Base-by-base conservation (phyloP, 2,797 vertebrate species). In the Holocentrus rufus region DNA sequence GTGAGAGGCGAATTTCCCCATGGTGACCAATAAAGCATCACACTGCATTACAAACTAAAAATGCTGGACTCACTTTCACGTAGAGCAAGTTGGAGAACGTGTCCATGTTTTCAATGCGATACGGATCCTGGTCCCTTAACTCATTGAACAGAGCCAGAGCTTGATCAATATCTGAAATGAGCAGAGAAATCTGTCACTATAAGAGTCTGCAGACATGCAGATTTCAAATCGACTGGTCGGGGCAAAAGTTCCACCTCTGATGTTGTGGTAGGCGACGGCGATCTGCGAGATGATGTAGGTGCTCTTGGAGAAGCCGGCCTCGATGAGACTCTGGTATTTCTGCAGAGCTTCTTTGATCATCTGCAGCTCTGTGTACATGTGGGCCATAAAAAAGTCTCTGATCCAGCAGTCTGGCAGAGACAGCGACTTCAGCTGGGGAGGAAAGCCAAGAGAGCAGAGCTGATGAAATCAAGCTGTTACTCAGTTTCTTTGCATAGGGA, bases 91-190 rank as follows among this genome's bases (percentile, higher is more conserved):
- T 99, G 74, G 98, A 99, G 88, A 99, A 99, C 5, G 98, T 99
- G 89, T 99, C 98, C 98, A 99, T 99, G 91, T 99, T 99, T 92
- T 99, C 98, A 75, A 99, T 99, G 79, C 98, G 95, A 85, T 96
- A 99, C 2, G 98, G 98, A 88, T 99, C 98, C 90, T 97, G 96
- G 76, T 97, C 96, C 75, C 98, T 94, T 81, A 99, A 82, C 81
- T 99, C 96, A 3, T 98, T 98, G 85, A 99, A 99, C 85, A 99
- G 94, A 83, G 97, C 95, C 81, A 99, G 90, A 50, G 98, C 98
- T 92, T 98, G 97, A 87, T 99, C 98, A 44, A 99, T 99, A 94
- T 99, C 98, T 99, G 91, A 36, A 89, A 85, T 42, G 5, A 56
- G 81, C 18, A 23, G 7, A 86, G 4, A 61, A 31, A 55, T 10